Evolutionary conservation across 2,888 invertebrate species (phyloP).

Genomic region (Suillia variegata): DNA sequence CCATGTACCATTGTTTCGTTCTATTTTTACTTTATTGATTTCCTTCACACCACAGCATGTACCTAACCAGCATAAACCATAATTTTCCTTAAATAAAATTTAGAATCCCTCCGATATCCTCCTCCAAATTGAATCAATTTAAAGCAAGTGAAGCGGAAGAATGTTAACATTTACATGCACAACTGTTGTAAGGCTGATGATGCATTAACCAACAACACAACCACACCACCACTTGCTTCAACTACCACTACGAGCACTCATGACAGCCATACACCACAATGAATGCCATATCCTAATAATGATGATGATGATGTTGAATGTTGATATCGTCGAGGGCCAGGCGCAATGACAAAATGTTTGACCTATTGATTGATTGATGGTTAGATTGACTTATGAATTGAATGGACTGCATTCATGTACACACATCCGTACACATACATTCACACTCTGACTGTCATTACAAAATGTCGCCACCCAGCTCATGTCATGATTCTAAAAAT

Average conservation of each 20-base stretch:
- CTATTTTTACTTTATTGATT: too few species aligned
- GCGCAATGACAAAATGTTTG: conserved; percentile 35
- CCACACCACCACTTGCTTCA: not conserved
- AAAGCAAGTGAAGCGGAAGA: not conserved
- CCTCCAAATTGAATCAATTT: too few species aligned
- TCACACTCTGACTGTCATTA: not conserved
- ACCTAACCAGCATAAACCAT: too few species aligned
- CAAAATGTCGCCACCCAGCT: not conserved
- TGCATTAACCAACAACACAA: not conserved
- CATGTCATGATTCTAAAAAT: too few species aligned
- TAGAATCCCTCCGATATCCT: too few species aligned
- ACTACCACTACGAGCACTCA: not conserved
- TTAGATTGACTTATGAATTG: conserved; percentile 12
- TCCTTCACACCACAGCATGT: too few species aligned
- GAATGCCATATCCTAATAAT: not conserved
- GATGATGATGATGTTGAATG: not conserved
- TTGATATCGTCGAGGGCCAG: not conserved
- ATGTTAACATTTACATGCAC: not conserved
- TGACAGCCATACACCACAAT: not conserved
- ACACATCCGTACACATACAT: not conserved
- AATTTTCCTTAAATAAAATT: too few species aligned
- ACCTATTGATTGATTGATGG: conserved; percentile 36
- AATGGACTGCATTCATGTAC: conserved; percentile 7
- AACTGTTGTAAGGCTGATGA: not conserved
- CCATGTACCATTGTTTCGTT: too few species aligned